Percentiles rank a stretch among this genome's conserved stretches.
Conservation (phyloP, 35 echinoderm and acorn worm species). For the Apostichopus parvimensis region DNA sequence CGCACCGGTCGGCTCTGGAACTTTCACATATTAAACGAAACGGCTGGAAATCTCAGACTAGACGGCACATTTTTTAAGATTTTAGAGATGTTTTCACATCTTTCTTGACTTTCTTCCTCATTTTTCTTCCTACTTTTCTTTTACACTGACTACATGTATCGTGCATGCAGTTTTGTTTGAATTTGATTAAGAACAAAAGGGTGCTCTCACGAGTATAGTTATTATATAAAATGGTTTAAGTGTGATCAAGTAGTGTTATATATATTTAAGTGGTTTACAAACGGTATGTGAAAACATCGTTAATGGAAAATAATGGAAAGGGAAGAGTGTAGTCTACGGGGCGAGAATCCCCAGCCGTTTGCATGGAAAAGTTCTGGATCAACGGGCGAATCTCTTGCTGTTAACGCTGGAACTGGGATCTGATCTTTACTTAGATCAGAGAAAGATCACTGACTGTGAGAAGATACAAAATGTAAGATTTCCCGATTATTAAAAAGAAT, state of each 20-base stretch:
- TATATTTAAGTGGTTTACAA: not conserved
- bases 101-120: no score
- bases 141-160: no score
- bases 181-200: no score
- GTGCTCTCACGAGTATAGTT: no score
- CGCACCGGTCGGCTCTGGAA: constrained; percentile 44
- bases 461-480: constrained; percentile 56
- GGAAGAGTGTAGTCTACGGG: not conserved
- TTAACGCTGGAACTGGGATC: constrained; percentile 46
- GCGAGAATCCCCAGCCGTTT: constrained; percentile 47
- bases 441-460: constrained; percentile 46
- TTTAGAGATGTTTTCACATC: no score
- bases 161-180: no score
- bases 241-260: not conserved
- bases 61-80: not conserved
- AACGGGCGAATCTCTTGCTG: constrained; percentile 37
- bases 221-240: not conserved
- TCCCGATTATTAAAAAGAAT: constrained; percentile 39
- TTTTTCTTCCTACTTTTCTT: no score
- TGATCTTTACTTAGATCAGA: constrained; percentile 52
- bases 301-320: not conserved
- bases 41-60: constrained; percentile 50
- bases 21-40: constrained; percentile 49
- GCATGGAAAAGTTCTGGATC: constrained; percentile 44
- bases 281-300: not conserved